Conservation (phyloP, 1,140 invertebrate genomes). For the Meloidogyne exigua region DNA sequence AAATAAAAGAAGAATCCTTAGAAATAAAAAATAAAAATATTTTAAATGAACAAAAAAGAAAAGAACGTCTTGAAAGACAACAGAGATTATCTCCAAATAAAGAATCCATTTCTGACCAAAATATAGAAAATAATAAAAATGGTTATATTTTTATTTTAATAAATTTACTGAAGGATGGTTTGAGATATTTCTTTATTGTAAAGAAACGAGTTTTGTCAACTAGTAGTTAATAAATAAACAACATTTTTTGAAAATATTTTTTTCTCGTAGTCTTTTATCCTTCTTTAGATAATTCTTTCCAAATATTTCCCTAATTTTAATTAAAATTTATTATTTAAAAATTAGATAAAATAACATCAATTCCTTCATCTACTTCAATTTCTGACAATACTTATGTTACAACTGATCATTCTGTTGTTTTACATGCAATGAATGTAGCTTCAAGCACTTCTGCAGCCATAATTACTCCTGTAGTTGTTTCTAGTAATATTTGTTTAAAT, state of each 20-base stretch:
- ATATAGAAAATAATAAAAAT: not conserved
- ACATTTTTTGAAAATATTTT: too few relatives aligned
- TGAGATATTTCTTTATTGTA: too few relatives aligned
- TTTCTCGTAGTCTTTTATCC: too few relatives aligned
- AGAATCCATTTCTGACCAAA: not conserved
- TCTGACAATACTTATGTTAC: not conserved
- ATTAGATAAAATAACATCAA: not conserved
- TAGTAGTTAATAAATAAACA: too few relatives aligned
- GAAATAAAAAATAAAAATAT: not conserved
- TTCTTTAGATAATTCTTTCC: too few relatives aligned
- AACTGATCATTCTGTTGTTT: slow-evolving; percentile 8
- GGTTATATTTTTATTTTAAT: too few relatives aligned
- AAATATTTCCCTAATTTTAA: too few relatives aligned
- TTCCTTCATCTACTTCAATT: not conserved
- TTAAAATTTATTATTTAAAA: too few relatives aligned
- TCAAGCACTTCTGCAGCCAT: slow-evolving; percentile 13
- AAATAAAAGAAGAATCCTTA: not conserved
- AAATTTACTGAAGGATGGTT: too few relatives aligned
- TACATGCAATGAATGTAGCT: slow-evolving; percentile 6
- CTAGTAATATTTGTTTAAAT: slow-evolving; percentile 6
- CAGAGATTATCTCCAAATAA: not conserved
- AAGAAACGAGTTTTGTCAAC: too few relatives aligned
- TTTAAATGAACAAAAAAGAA: slow-evolving; percentile 9
- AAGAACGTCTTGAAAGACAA: not conserved
- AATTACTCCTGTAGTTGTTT: not conserved